Percentiles rank a stretch among this genome's conserved stretches.
These are phyloP conservation scores for Cinclus mexicanus DNA, from an alignment of 2,113 vertebrate genomes.

Conservation along the genomic window DNA sequence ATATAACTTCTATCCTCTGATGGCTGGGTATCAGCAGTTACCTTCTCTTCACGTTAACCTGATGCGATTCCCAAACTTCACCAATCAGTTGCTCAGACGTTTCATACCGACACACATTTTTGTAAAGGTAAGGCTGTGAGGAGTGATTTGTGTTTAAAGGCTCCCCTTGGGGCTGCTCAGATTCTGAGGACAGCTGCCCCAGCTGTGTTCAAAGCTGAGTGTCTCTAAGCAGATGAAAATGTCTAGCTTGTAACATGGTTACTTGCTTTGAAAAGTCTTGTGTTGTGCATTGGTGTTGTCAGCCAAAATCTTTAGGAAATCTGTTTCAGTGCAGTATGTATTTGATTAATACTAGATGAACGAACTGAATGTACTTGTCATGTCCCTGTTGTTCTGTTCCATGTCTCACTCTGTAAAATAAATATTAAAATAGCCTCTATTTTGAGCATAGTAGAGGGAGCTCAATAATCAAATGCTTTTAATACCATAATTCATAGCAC, in stretches of 20 bases:
- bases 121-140: conserved; percentile 84
- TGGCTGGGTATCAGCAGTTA: conserved; percentile 94
- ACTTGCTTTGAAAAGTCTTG: not conserved
- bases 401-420: not conserved
- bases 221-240: not conserved
- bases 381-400: not conserved
- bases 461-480: not conserved
- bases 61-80: conserved; percentile 82
- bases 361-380: not conserved
- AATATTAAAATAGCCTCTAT: not conserved
- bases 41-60: conserved; percentile 89
- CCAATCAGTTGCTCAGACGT: conserved; percentile 83
- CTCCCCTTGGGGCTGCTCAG: not conserved
- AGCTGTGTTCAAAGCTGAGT: not conserved
- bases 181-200: not conserved
- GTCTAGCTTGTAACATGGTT: not conserved
- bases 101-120: conserved; percentile 94
- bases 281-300: not conserved
- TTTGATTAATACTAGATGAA: not conserved
- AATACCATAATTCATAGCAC: not conserved
- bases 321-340: not conserved
- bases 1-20: conserved; percentile 96
- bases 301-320: not conserved
- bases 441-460: not conserved
- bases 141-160: not conserved